Percentiles rank a stretch among this genome's conserved stretches.
These are phyloP conservation scores for Holcopasites calliopsidis DNA, from an alignment of 1,140 invertebrate species.

Conservation along the genomic window DNA sequence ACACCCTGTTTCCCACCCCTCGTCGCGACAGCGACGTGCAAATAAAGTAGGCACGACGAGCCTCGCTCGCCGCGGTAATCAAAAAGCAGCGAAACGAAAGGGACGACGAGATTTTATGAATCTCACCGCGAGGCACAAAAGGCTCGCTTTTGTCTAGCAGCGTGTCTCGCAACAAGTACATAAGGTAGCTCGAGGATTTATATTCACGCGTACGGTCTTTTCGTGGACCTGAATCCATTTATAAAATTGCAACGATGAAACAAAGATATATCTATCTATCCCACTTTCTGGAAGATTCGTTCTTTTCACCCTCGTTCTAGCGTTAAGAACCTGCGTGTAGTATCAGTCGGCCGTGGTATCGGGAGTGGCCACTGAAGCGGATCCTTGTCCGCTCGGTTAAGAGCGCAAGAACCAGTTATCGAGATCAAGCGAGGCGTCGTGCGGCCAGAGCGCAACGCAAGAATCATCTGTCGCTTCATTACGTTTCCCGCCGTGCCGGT, in stretches of 20 bases:
- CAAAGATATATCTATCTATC: constrained; percentile 7
- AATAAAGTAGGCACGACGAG: constrained; percentile 24
- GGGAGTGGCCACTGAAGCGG: too few relatives aligned
- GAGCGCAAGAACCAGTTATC: not conserved
- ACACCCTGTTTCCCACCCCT: not conserved
- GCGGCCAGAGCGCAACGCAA: not conserved
- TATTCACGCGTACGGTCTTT: constrained; percentile 6
- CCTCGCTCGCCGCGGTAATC: constrained; percentile 7
- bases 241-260: not conserved
- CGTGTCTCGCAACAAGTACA: not conserved
- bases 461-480: constrained; percentile 30
- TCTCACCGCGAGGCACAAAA: constrained; percentile 7
- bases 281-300: not conserved
- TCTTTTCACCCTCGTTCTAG: not conserved
- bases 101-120: constrained; percentile 26
- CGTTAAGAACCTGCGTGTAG: not conserved
- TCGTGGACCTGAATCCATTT: constrained; percentile 3
- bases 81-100: constrained; percentile 22
- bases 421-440: not conserved
- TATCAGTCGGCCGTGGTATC: too few relatives aligned
- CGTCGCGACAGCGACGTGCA: constrained; percentile 25
- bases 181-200: too few relatives aligned
- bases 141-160: constrained; percentile 13
- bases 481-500: not conserved
- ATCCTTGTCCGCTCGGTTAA: not conserved